These are phyloP conservation scores for Ahaetulla prasina DNA, from an alignment of 2,113 vertebrate genomes.

Conservation along the genomic window DNA sequence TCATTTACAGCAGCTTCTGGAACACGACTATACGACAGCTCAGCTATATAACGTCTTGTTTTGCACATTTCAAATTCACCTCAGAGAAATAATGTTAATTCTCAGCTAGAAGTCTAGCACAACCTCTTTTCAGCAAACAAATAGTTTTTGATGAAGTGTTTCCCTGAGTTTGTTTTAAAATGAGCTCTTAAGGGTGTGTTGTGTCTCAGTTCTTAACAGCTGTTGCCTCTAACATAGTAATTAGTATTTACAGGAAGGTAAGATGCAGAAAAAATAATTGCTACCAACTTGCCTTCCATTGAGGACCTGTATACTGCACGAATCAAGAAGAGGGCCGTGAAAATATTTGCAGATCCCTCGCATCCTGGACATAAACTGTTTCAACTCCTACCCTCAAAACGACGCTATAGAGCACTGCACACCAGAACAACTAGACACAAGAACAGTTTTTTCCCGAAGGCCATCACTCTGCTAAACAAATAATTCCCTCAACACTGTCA, in stretches of 20 bases:
- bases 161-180: constrained; percentile 2
- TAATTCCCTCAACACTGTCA: no score
- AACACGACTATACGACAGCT: neutral
- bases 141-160: neutral
- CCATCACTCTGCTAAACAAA: no score
- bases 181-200: neutral
- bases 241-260: neutral
- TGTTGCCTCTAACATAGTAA: neutral
- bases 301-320: no score
- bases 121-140: neutral
- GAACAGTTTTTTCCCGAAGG: no score
- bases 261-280: no score
- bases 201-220: neutral
- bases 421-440: no score
- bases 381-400: no score
- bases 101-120: neutral
- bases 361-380: no score
- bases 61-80: neutral
- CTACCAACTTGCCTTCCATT: no score
- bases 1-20: neutral
- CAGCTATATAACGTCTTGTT: neutral
- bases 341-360: no score
- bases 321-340: no score
- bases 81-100: neutral
- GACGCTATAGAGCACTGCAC: no score